A percentile compares a stretch with the other conserved stretches of the same genome.
phyloP scores from a whole-genome alignment of 2,113 vertebrate genomes.

The Periophthalmodon schlosseri region DNA sequence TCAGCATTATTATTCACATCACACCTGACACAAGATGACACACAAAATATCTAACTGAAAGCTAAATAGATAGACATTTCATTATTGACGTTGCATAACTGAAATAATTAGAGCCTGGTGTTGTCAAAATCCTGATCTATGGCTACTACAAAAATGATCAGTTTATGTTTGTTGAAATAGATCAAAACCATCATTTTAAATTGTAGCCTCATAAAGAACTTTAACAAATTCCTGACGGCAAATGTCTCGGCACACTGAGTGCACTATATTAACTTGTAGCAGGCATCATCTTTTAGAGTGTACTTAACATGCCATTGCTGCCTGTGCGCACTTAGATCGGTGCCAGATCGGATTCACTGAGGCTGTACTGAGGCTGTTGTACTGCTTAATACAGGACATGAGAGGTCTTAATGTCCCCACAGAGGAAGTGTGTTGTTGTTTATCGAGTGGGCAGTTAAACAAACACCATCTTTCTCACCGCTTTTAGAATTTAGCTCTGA shows the following conservation, averaged over 20 bases:
- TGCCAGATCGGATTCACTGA: conserved; percentile 11
- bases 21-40: not conserved
- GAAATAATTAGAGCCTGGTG: not conserved
- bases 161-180: not conserved
- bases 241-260: not conserved
- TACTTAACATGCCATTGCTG: not conserved
- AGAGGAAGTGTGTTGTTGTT: conserved; percentile 40
- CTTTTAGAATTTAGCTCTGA: conserved; percentile 30
- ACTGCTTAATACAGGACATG: not conserved
- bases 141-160: not conserved
- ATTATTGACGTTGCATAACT: not conserved
- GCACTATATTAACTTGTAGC: not conserved
- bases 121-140: not conserved
- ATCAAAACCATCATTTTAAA: not conserved
- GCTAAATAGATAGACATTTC: not conserved
- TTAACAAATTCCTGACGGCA: not conserved
- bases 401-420: conserved; percentile 20
- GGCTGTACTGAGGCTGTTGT: conserved; percentile 1
- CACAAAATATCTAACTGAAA: not conserved
- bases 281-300: not conserved
- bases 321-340: conserved; percentile 4
- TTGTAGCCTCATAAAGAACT: not conserved
- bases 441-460: conserved; percentile 32
- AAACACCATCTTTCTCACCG: conserved; percentile 34
- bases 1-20: not conserved